A percentile compares a stretch with the other conserved stretches of the same genome.
phyloP scores from a whole-genome alignment of 2,113 vertebrate species.

The Halcyon malimbica region DNA sequence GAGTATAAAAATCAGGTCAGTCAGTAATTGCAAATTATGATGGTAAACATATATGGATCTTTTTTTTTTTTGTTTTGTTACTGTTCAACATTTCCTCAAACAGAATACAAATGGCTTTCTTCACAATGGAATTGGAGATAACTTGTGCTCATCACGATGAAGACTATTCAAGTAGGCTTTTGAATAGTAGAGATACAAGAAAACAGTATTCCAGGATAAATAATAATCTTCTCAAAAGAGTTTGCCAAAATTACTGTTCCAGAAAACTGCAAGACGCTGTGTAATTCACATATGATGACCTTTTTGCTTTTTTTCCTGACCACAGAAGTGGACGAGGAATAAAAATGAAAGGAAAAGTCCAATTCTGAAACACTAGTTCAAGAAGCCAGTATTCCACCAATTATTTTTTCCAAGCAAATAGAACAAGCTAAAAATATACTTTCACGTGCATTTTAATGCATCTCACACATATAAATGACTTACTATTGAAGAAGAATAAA shows the following conservation, averaged over 20 bases:
- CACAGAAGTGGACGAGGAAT: not conserved
- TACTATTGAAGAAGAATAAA: not conserved
- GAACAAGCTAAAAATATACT: not conserved
- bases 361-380: not conserved
- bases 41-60: not conserved
- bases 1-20: not conserved
- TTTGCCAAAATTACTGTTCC: not conserved
- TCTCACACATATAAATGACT: not conserved
- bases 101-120: not conserved
- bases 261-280: not conserved
- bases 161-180: not conserved
- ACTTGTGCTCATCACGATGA: accelerated
- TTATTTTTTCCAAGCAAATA: not conserved
- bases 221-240: not conserved
- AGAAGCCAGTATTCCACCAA: not conserved
- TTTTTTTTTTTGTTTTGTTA: not conserved
- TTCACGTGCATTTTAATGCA: not conserved
- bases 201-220: not conserved
- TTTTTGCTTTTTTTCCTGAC: not conserved
- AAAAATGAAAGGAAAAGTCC: not conserved
- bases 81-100: not conserved
- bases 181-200: not conserved
- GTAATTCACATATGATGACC: not conserved
- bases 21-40: not conserved
- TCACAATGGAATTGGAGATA: not conserved